Percentiles rank a stretch among this genome's conserved stretches.
Conservation (phyloP, 2,888 invertebrate genomes). For the Dynastes grantii region DNA sequence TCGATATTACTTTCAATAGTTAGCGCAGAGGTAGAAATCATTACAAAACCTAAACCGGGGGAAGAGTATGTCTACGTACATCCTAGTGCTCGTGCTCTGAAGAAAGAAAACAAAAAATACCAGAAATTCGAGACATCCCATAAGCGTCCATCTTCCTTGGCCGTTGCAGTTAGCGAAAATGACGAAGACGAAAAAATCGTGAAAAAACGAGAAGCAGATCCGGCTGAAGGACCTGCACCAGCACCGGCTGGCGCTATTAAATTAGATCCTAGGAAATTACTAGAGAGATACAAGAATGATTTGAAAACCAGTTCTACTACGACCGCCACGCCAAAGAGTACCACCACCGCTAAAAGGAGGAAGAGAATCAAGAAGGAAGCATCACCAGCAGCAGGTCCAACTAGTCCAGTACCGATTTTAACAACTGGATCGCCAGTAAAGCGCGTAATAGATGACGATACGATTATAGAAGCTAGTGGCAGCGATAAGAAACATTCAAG, state of each 20-base stretch:
- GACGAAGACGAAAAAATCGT: slow-evolving; percentile 61
- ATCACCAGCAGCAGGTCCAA: slow-evolving; percentile 62
- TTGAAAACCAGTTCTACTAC: slow-evolving; percentile 61
- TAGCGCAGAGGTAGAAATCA: slow-evolving; percentile 73
- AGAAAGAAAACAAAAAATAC: slow-evolving; percentile 58
- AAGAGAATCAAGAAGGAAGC: slow-evolving; percentile 63
- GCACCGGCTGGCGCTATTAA: slow-evolving; percentile 69
- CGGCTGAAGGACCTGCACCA: slow-evolving; percentile 63
- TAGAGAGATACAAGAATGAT: slow-evolving; percentile 66
- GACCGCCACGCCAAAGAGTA: slow-evolving; percentile 61
- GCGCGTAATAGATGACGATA: slow-evolving; percentile 61
- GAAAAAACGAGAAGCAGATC: slow-evolving; percentile 62
- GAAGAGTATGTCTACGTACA: slow-evolving; percentile 80
- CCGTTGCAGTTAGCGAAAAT: slow-evolving; percentile 66
- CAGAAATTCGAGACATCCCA: slow-evolving; percentile 80
- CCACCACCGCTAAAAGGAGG: slow-evolving; percentile 67
- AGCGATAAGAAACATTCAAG: slow-evolving; percentile 81
- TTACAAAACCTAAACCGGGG: slow-evolving; percentile 78
- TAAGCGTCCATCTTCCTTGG: slow-evolving; percentile 76
- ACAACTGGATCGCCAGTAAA: slow-evolving; percentile 70
- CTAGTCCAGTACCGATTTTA: slow-evolving; percentile 74
- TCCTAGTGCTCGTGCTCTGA: slow-evolving; percentile 65
- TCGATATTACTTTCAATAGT: slow-evolving; percentile 53
- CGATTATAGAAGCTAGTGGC: slow-evolving; percentile 75
- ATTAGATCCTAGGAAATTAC: slow-evolving; percentile 64